phyloP scores from a whole-genome alignment of 2,113 vertebrate genomes.

The Pachyramphus minor region DNA sequence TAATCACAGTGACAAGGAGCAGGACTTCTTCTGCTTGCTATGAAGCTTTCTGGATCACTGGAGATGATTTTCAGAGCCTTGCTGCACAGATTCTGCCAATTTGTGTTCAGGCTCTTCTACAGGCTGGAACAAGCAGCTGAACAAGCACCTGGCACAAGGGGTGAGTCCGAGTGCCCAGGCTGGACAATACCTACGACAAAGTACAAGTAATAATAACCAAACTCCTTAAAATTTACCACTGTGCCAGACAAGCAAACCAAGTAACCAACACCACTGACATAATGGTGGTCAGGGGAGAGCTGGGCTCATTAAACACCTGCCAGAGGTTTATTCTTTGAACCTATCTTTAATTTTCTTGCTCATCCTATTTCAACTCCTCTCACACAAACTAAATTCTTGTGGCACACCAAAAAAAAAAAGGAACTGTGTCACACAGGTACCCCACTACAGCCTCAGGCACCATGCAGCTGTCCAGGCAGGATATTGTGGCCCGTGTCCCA shows the following conservation, averaged over 20 bases:
- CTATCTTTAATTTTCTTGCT: not conserved
- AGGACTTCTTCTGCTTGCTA: not conserved
- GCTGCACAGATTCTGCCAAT: not conserved
- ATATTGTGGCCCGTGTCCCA: accelerated
- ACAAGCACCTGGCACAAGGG: not conserved
- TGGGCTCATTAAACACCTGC: not conserved
- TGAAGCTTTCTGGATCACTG: conserved; percentile 26
- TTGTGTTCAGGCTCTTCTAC: not conserved
- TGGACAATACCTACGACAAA: not conserved
- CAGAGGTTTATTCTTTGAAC: not conserved
- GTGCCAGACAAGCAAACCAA: not conserved
- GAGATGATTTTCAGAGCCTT: not conserved
- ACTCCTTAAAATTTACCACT: not conserved
- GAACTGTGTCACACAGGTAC: too few species aligned
- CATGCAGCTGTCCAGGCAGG: not conserved
- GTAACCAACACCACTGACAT: not conserved
- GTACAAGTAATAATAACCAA: not conserved
- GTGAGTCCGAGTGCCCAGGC: accelerated
- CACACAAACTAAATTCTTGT: not conserved
- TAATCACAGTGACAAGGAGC: conserved; percentile 12
- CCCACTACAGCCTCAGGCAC: not conserved
- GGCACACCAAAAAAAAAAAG: not conserved
- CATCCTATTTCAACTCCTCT: not conserved
- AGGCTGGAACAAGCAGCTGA: not conserved
- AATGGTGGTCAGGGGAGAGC: not conserved